A percentile compares a stretch with the other conserved stretches of the same genome.
These are phyloP conservation scores for Leptinotarsa juncta DNA, from an alignment of 2,888 invertebrate genomes.

Conservation along the genomic window DNA sequence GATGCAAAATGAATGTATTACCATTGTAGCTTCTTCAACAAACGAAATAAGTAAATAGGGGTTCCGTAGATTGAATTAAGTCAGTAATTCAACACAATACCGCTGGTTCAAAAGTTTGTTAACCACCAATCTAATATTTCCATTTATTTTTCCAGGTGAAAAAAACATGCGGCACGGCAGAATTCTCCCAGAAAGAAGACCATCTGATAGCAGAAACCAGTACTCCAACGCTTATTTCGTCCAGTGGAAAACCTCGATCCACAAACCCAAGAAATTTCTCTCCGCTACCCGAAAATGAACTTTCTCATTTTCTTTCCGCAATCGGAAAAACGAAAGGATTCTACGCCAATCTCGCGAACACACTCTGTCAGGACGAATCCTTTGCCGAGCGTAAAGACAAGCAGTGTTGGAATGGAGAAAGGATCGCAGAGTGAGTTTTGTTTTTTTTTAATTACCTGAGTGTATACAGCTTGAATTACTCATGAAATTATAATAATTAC, in stretches of 20 bases:
- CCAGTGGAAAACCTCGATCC: slow-evolving; percentile 59
- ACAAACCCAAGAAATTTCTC: slow-evolving; percentile 67
- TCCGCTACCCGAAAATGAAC: slow-evolving; percentile 74
- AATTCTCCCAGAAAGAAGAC: slow-evolving; percentile 57
- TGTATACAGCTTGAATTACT: too few relatives aligned
- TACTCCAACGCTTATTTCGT: slow-evolving; percentile 56
- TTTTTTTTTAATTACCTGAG: neutral
- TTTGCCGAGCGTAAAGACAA: slow-evolving; percentile 75
- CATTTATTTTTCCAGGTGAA: slow-evolving; percentile 65
- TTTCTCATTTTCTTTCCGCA: slow-evolving; percentile 74
- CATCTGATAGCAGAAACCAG: slow-evolving; percentile 51
- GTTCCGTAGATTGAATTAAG: too few relatives aligned
- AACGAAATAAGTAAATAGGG: too few relatives aligned
- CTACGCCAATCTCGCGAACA: slow-evolving; percentile 84
- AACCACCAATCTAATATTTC: neutral
- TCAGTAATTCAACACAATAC: too few relatives aligned
- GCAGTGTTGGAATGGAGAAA: slow-evolving; percentile 86
- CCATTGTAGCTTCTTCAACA: too few relatives aligned
- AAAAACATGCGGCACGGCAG: slow-evolving; percentile 67
- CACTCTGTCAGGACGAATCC: slow-evolving; percentile 80
- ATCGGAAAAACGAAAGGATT: slow-evolving; percentile 82
- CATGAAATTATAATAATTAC: too few relatives aligned
- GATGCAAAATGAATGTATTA: too few relatives aligned
- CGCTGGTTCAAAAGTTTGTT: too few relatives aligned
- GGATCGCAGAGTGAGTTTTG: slow-evolving; percentile 79